Percentiles rank a stretch among this genome's conserved stretches.
Evolutionary conservation across 2,113 vertebrate species (phyloP).

Genomic region (Oncorhynchus gorbuscha): DNA sequence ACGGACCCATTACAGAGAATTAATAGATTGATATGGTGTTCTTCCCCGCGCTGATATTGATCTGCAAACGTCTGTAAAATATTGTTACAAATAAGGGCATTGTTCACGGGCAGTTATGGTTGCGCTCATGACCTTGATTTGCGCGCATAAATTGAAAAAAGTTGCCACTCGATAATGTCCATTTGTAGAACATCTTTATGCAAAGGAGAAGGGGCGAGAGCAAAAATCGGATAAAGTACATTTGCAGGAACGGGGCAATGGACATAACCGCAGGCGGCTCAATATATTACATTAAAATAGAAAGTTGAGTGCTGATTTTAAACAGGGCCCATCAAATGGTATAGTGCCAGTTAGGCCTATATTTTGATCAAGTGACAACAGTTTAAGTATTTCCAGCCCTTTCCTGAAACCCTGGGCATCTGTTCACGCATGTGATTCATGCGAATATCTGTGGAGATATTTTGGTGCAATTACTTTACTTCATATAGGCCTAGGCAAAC

Average conservation of each 20-base stretch:
- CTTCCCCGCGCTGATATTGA: slow-evolving; percentile 87
- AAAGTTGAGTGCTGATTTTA: slow-evolving; percentile 58
- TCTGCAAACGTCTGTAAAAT: slow-evolving; percentile 83
- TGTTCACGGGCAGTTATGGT: slow-evolving; percentile 73
- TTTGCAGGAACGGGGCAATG: slow-evolving; percentile 58
- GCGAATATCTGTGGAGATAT: too few relatives aligned
- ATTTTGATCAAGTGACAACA: too few relatives aligned
- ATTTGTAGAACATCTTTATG: slow-evolving; percentile 69
- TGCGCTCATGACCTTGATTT: slow-evolving; percentile 85
- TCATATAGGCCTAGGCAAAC: too few relatives aligned
- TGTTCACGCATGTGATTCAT: too few relatives aligned
- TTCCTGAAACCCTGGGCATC: too few relatives aligned
- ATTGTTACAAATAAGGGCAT: slow-evolving; percentile 87
- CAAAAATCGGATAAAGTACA: slow-evolving; percentile 63
- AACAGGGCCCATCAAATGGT: too few relatives aligned
- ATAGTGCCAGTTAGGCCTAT: too few relatives aligned
- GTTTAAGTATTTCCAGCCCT: too few relatives aligned
- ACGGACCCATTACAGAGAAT: slow-evolving; percentile 87
- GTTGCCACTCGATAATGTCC: slow-evolving; percentile 76
- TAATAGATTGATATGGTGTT: slow-evolving; percentile 88
- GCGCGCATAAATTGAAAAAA: slow-evolving; percentile 75
- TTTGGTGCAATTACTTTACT: too few relatives aligned
- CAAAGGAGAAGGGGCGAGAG: slow-evolving; percentile 60
- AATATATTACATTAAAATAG: neutral
- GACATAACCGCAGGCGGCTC: slow-evolving; percentile 47